Base-by-base conservation (phyloP, 2,797 vertebrate genomes). In the Myotis daubentonii region DNA sequence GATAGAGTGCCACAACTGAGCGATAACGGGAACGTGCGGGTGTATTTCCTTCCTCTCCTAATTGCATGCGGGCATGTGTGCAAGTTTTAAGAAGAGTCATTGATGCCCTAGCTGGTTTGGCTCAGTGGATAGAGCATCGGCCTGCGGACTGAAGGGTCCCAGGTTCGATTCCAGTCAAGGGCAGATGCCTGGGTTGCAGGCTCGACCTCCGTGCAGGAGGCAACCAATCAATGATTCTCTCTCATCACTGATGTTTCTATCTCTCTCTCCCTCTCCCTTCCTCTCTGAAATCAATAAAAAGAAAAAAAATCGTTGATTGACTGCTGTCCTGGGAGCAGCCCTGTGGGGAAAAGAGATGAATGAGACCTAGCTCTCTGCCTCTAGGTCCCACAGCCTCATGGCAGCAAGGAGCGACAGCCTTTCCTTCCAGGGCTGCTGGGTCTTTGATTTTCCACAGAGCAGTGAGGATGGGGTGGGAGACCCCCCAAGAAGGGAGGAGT, bases 1-100 rank as follows among this genome's bases (percentile, higher is more conserved):
- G 51, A 68, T 36, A 76, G 93, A 53, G 7, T 19, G 20, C 23
- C 44, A 51, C 16, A 41, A 2, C 19, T 33, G 15, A 6, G 60
- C 84, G 89, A 70, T 66, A 74, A 75, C 6, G 4, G 19, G 17
- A 70, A 53, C 25, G 15, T 2, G 30, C 17, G 8, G 36, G 22
- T 76, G 3, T 8, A 12, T 36, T 76, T 91, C 81, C 68, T 87
- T 70, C 38, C 60, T 47, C 49, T 6, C n/a, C 8, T 28, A 0
- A 13, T 47, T 3, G n/a, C 9, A 30, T 30, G 36, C 1, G 28
- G 49, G n/a, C 7, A 5, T 9, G 4, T 15, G 4, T 2, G 1
- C 47, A 30, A 8, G 16, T 53, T 75, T 80, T 38, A 33, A 75
- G 57, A 89, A 72, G 66, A 62, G 86, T 47, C 23, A 13, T 2